Conservation (phyloP, 2,113 vertebrate species). For the Pimephales promelas region DNA sequence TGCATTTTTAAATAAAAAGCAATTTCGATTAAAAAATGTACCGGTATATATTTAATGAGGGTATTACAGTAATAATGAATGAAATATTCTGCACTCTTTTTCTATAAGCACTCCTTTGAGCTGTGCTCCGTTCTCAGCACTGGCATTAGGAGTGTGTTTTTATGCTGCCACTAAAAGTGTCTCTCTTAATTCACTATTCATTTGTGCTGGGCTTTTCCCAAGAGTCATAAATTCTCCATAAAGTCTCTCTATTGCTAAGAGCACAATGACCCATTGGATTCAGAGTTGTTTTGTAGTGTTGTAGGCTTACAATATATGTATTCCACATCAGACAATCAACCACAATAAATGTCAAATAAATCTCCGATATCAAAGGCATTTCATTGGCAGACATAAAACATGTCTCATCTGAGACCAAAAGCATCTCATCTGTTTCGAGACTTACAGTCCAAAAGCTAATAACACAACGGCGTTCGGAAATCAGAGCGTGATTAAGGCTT, state of each 20-base stretch:
- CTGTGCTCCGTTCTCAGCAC: conserved; percentile 15
- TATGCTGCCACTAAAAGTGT: conserved; percentile 13
- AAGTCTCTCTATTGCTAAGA: conserved; percentile 1
- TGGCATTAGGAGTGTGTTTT: conserved; percentile 43
- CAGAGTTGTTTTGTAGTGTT: conserved; percentile 4
- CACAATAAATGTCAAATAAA: conserved; percentile 27
- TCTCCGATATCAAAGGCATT: conserved; percentile 18
- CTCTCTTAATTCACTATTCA: conserved; percentile 24
- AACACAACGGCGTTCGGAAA: not conserved
- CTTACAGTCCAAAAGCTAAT: conserved; percentile 13
- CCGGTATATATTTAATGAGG: not conserved
- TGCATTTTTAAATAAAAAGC: not conserved
- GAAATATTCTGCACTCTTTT: not conserved
- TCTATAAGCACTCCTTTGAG: not conserved
- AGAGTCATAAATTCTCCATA: conserved; percentile 13
- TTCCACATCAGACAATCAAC: conserved; percentile 22
- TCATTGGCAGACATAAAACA: not conserved
- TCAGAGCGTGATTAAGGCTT: not conserved
- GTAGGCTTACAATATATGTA: not conserved
- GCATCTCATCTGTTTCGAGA: conserved; percentile 8
- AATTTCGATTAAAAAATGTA: not conserved
- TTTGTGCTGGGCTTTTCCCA: conserved; percentile 25
- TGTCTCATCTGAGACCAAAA: conserved; percentile 8
- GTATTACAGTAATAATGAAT: not conserved
- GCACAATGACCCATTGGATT: not conserved